Conservation (phyloP, 1,140 invertebrate species). For the Tyrophagus putrescentiae region DNA sequence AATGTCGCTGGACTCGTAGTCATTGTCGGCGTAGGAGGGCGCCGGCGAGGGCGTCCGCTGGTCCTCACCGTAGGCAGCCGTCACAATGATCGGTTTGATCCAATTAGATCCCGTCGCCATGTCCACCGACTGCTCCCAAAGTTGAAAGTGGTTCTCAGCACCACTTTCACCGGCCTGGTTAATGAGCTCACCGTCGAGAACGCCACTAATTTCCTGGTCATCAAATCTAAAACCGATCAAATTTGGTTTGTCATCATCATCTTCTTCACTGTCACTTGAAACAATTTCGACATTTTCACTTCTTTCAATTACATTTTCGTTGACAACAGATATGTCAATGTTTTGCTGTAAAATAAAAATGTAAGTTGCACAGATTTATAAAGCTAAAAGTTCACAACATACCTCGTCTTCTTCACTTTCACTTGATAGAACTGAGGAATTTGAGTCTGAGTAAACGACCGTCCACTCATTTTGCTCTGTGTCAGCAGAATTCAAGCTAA, state of each 20-base stretch:
- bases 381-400: background rate
- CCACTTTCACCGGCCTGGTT: background rate
- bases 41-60: background rate
- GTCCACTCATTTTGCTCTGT: constrained; percentile 12
- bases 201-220: background rate
- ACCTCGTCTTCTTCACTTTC: background rate
- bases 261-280: background rate
- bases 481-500: too few relatives aligned
- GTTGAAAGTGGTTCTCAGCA: background rate
- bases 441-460: constrained; percentile 5
- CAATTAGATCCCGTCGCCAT: background rate
- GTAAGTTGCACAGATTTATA: too few relatives aligned
- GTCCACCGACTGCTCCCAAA: background rate
- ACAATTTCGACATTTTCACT: background rate
- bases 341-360: background rate
- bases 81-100: background rate
- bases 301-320: background rate
- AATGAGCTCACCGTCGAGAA: background rate
- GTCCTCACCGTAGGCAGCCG: background rate
- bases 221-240: too few relatives aligned
- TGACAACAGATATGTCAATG: background rate
- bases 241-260: background rate
- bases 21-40: background rate
- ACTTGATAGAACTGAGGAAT: background rate
- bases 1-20: background rate